Evolutionary conservation across 2,113 vertebrate genomes (phyloP), one percentile per base, ranked within the genome.

Genomic region (Microcebus ravelobensis): DNA sequence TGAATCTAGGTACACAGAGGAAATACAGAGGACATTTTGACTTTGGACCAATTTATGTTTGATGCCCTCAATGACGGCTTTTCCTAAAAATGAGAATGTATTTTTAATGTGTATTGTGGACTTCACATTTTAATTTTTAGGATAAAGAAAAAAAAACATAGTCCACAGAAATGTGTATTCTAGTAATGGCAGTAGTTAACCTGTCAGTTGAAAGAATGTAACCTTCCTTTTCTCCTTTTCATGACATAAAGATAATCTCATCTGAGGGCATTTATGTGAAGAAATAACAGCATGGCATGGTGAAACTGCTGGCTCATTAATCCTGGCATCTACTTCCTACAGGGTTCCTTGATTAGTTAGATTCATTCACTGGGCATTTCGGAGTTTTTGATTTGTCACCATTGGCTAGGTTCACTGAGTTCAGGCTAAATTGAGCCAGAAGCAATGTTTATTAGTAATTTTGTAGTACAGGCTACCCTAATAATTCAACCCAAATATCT

Each of bases 401-500:
- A 97, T 98, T 98, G 97, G 98, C 96, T 98, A 97, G 98, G 98
- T 98, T 99, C 99, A 98, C 98, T 96, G 98, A 98, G 98, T 98
- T 99, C 98, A 98, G 95, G 96, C 98, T 99, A 98, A 98, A 99
- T 98, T 98, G 98, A 98, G 98, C 98, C 97, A 98, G 98, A 98
- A 99, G 97, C 97, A 98, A 98, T 99, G 98, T 99, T 99, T 99
- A 99, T 99, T 99, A 99, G 98, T 98, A 99, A 98, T 98, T 98
- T 98, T 98, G 98, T 98, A 98, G 98, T 98, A 98, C 96, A 98
- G 98, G 98, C 98, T 98, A 98, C 94, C 97, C 96, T 98, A 98
- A 99, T 98, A 98, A 99, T 98, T 98, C 98, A 98, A 94, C 94
- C 98, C 98, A 98, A 98, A 98, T 98, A 98, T 98, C 98, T 98